Percentiles rank a stretch among this genome's conserved stretches.
Evolutionary conservation across 1,140 invertebrate genomes (phyloP).

Genomic region (Lycorma delicatula): DNA sequence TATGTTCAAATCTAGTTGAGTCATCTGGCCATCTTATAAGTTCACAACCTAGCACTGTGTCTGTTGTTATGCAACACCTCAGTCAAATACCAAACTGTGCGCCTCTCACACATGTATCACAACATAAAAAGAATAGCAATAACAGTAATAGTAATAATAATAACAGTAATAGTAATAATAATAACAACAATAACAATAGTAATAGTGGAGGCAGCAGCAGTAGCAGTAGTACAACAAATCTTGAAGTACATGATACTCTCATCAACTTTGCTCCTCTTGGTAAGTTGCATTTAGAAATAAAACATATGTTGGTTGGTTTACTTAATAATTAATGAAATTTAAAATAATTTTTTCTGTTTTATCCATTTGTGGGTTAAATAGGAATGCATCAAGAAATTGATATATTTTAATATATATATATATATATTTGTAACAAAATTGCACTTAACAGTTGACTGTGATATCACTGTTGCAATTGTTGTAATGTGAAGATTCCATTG

Average conservation of each 20-base stretch:
- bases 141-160: not conserved
- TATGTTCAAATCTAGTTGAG: conserved; percentile 41
- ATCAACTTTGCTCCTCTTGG: conserved; percentile 84
- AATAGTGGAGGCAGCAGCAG: not conserved
- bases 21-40: conserved; percentile 41
- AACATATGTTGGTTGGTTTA: not conserved
- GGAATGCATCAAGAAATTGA: too few species aligned
- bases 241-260: conserved; percentile 33
- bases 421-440: too few species aligned
- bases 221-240: not conserved
- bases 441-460: too few species aligned
- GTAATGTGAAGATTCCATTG: too few species aligned
- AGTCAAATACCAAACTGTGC: conserved; percentile 35
- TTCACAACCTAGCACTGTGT: conserved; percentile 41
- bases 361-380: too few species aligned
- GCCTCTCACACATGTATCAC: not conserved
- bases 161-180: conserved; percentile 4
- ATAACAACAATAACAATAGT: not conserved
- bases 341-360: too few species aligned
- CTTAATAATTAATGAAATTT: not conserved
- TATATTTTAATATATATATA: too few species aligned
- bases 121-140: conserved; percentile 7
- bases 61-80: conserved; percentile 56
- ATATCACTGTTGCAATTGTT: too few species aligned
- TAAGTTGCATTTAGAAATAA: conserved; percentile 36